These are phyloP conservation scores for Nothocercus nigrocapillus DNA, from an alignment of 2,113 vertebrate genomes.

Conservation along the genomic window DNA sequence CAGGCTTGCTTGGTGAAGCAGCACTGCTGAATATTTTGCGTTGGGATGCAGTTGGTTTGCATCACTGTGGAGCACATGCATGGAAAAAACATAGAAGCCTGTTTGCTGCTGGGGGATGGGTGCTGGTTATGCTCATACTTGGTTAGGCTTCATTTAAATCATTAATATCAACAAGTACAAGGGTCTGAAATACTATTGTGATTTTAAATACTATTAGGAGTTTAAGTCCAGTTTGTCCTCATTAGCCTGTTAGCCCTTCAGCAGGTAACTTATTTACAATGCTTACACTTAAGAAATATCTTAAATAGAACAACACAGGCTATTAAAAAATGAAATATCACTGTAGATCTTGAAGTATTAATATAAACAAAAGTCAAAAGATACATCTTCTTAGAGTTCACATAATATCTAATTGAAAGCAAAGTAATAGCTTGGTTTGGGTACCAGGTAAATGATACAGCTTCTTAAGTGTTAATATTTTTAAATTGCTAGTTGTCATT, in stretches of 20 bases:
- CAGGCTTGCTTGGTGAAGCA: background rate
- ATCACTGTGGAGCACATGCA: background rate
- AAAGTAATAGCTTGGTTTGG: background rate
- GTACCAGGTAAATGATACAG: background rate
- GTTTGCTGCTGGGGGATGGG: background rate
- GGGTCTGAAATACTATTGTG: background rate
- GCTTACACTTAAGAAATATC: background rate
- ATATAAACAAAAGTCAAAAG: background rate
- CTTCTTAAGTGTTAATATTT: background rate
- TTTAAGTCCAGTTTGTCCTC: background rate
- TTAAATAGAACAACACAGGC: background rate
- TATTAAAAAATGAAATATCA: background rate
- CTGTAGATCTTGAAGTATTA: background rate
- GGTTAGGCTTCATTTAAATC: background rate
- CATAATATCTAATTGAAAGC: background rate
- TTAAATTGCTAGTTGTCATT: background rate
- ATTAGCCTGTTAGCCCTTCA: background rate
- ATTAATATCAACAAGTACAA: background rate
- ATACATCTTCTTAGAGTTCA: background rate
- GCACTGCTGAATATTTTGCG: background rate
- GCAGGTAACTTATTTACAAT: background rate
- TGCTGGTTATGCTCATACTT: background rate
- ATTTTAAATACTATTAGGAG: background rate
- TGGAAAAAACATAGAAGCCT: background rate
- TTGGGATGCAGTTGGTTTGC: background rate